Base-by-base conservation (phyloP, 2,797 vertebrate species). In the Babyrousa celebensis region DNA sequence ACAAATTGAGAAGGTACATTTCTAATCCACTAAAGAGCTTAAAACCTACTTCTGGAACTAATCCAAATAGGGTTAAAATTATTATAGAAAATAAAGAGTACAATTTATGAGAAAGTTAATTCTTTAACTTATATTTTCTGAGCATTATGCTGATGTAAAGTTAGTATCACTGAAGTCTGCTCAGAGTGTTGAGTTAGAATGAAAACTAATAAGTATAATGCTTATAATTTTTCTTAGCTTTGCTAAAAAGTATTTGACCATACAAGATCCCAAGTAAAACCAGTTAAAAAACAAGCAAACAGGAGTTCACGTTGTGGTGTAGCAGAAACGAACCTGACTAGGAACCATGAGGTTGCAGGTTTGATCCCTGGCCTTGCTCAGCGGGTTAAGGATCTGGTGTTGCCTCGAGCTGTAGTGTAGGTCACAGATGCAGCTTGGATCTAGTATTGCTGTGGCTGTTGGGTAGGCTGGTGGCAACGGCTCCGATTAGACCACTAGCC, bases 261-360 rank as follows among this genome's bases (percentile, higher is more conserved):
- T 54, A 79, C 83, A 93, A 89, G 14, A 43, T 79, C 32, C 58
- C 36, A 9, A 90, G 29, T 95, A 65, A 95, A 86, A 70, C 12
- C n/a, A 56, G 21, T 60, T 93, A 48, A 56, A 36, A 95, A 54
- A 72, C 21, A 83, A 56, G 54, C 62, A 62, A 23, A 0, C 5
- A 60, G 36, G 36, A 36, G 36, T 36, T 36, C 36, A 36, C 3
- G 36, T 36, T 3, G 36, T 36, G 36, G 36, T 36, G 36, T 36
- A 36, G 36, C 36, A 36, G 36, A 36, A 36, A 36, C 4, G 36
- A 36, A 36, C 36, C 36, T 36, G 36, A 36, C 36, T 36, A 36
- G 36, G 36, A 36, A 36, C 36, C 36, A 3, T 36, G 36, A 36
- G 36, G 3, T 36, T 36, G 36, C 36, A 36, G 36, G 36, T 36